Base-by-base conservation (phyloP, 2,888 invertebrate species). In the Sphinx pinastri region DNA sequence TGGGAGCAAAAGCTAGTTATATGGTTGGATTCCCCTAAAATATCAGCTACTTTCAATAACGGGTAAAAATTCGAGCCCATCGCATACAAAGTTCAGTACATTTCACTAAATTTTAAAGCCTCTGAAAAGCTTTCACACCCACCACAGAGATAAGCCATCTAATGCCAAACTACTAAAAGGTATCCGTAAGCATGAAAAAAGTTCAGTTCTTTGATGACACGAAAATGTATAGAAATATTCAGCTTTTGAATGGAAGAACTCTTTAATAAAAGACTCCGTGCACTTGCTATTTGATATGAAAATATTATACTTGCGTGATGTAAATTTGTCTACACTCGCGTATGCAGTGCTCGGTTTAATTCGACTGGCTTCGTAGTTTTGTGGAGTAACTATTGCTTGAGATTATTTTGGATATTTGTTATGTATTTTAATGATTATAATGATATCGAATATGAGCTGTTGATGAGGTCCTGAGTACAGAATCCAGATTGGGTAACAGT, bases 281-380 rank as follows among this genome's bases (percentile, higher is more conserved):
- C 13, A 13, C n/a, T 38, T n/a, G 59, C 38, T 63, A 54, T 69
- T 60, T 45, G 47, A 54, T 69, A 69, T 69, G 69, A 54, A 59
- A 52, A 69, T 69, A 69, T 63, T 63, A 25, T 58, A 6, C 13
- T 38, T 49, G n/a, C 31, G 60, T 57, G 57, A 31, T 19, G 57
- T 31, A 57, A 57, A 57, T 76, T 76, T 76, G 75, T 74, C 73
- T 76, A 73, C 67, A 80, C 79, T 79, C 77, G 75, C 78, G 76
- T 76, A 76, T 78, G 77, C 76, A 71, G 71, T 74, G 77, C 67
- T 72, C 74, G 76, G 72, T 79, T 84, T 80, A 84, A 84, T 84
- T 79, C 77, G 71, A 70, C 70, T 52, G 73, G 49, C 71, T 78
- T 73, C 74, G 71, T 75, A 73, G 73, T 75, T 75, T 67, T 45